A percentile compares a stretch with the other conserved stretches of the same genome.
Conservation (phyloP, 2,797 vertebrate genomes). For the Huso huso region DNA sequence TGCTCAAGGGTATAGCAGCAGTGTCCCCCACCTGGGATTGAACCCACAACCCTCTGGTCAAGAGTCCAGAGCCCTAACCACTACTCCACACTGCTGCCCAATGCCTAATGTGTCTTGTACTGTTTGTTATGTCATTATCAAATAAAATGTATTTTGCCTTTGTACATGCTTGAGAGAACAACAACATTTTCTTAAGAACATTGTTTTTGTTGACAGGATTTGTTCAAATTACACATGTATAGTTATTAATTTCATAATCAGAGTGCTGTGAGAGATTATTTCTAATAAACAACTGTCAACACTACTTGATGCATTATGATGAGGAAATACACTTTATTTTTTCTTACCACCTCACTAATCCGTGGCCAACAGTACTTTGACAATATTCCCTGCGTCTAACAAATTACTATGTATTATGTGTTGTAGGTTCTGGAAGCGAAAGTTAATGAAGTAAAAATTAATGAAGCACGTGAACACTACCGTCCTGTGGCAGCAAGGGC, state of each 20-base stretch:
- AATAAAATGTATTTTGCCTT: too few relatives aligned
- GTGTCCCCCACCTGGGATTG: too few relatives aligned
- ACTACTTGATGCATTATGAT: conserved; percentile 47
- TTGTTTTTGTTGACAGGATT: conserved; percentile 15
- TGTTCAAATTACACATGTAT: conserved; percentile 23
- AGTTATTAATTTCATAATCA: conserved; percentile 24
- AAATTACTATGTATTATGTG: conserved; percentile 47
- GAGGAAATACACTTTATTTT: conserved; percentile 29
- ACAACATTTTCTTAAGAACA: too few relatives aligned
- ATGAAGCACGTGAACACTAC: conserved; percentile 67
- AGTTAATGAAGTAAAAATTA: conserved; percentile 77
- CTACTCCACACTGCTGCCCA: too few relatives aligned
- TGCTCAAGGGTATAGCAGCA: too few relatives aligned
- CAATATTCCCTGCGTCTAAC: conserved; percentile 40
- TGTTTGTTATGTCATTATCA: too few relatives aligned
- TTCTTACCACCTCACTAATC: conserved; percentile 38
- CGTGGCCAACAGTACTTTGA: conserved; percentile 24
- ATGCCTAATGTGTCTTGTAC: too few relatives aligned
- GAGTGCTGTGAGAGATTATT: conserved; percentile 28
- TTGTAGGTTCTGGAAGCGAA: conserved; percentile 63
- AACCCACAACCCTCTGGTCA: too few relatives aligned
- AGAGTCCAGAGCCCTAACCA: too few relatives aligned
- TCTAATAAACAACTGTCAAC: conserved; percentile 21
- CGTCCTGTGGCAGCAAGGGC: conserved; percentile 63
- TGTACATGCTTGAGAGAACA: too few relatives aligned